These are phyloP conservation scores for Recurvirostra avosetta DNA, from an alignment of 2,113 vertebrate species.

Conservation along the genomic window DNA sequence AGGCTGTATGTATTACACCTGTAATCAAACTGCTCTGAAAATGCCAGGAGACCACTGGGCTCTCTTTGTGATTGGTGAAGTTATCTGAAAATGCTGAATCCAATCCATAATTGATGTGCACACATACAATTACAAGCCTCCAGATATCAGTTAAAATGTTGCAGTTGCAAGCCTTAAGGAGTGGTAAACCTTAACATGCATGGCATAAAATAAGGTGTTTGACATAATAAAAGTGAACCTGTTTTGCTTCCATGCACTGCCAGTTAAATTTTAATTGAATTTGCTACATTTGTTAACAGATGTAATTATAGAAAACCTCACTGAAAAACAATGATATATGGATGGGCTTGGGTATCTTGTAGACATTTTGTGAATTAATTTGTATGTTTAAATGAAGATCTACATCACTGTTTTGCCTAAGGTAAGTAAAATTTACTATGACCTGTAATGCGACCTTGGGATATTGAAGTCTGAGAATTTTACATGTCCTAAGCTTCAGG, in stretches of 20 bases:
- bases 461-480: conserved; percentile 20
- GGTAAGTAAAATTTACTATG: conserved; percentile 18
- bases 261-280: conserved; percentile 73
- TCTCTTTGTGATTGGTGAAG: conserved; percentile 79
- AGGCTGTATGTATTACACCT: conserved; percentile 82
- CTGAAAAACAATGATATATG: conserved; percentile 53
- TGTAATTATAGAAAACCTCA: conserved; percentile 62
- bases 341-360: conserved; percentile 6
- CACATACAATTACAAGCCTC: conserved; percentile 86
- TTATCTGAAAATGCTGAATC: conserved; percentile 76
- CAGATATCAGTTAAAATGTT: conserved; percentile 84
- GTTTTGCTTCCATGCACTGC: conserved; percentile 71
- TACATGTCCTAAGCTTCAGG: neutral
- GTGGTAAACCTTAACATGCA: conserved; percentile 82
- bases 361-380: conserved; percentile 48
- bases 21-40: conserved; percentile 84
- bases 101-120: conserved; percentile 89
- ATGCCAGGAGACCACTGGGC: conserved; percentile 70
- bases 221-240: conserved; percentile 76
- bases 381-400: conserved; percentile 29
- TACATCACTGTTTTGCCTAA: conserved; percentile 17
- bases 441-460: neutral
- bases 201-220: conserved; percentile 84
- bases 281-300: conserved; percentile 72
- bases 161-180: conserved; percentile 83